Conservation (phyloP, 2,797 vertebrate species). For the Enteromius argenteus region DNA sequence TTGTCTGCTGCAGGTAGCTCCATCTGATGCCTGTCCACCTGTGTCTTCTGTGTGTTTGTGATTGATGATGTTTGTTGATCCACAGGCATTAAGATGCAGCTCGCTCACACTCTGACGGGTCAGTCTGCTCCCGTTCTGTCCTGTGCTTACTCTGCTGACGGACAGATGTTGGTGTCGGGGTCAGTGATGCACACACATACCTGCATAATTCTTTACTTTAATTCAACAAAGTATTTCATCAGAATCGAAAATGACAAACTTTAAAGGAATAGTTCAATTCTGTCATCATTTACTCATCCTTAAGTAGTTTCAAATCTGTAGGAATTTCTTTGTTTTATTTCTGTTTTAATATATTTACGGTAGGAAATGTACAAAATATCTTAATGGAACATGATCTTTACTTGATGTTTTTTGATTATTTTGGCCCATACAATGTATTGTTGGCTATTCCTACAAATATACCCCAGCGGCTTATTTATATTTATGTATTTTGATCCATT, state of each 20-base stretch:
- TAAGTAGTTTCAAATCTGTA: too few relatives aligned
- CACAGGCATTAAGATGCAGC: conserved; percentile 84
- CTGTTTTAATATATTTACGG: too few relatives aligned
- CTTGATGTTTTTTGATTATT: too few relatives aligned
- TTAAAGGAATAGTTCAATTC: too few relatives aligned
- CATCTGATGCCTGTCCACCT: background rate
- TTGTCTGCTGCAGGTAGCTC: conserved; percentile 77
- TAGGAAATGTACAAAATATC: too few relatives aligned
- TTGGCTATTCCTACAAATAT: too few relatives aligned
- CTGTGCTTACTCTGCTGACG: conserved; percentile 89
- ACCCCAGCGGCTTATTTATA: too few relatives aligned
- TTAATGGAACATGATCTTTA: too few relatives aligned
- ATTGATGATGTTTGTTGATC: conserved; percentile 25
- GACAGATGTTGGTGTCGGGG: conserved; percentile 90
- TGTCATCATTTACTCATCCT: too few relatives aligned
- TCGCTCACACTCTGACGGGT: conserved; percentile 78
- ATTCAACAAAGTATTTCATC: background rate
- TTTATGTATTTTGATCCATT: background rate
- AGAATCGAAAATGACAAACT: background rate
- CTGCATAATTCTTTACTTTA: background rate
- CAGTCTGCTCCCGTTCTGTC: conserved; percentile 90
- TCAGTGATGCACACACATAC: conserved; percentile 33
- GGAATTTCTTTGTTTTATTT: too few relatives aligned
- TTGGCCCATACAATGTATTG: too few relatives aligned
- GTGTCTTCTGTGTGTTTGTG: background rate